phyloP scores from a whole-genome alignment of 2,797 vertebrate species.

The Spheniscus humboldti region DNA sequence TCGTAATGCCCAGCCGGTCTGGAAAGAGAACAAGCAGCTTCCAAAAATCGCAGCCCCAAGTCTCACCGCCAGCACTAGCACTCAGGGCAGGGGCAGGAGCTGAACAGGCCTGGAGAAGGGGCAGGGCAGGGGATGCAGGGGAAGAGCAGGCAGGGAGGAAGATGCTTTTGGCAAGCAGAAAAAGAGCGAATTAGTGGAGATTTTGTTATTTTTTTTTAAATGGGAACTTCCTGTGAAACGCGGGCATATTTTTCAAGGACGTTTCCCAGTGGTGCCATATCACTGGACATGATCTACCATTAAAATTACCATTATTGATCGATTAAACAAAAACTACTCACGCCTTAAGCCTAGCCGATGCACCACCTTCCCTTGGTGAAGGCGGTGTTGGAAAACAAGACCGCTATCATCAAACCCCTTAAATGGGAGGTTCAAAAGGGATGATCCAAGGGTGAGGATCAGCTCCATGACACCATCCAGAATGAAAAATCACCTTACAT shows the following conservation, averaged over 20 bases:
- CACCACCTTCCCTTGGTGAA: background rate
- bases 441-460: background rate
- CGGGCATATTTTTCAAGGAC: background rate
- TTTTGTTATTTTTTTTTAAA: background rate
- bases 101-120: background rate
- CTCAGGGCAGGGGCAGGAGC: background rate
- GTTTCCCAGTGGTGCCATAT: background rate
- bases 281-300: background rate
- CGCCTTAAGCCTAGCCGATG: background rate
- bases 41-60: background rate
- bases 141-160: background rate
- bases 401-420: background rate
- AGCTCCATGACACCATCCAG: constrained; percentile 9
- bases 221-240: background rate
- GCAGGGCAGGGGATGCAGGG: background rate
- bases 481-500: background rate
- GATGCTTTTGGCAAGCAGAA: background rate
- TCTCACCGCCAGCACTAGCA: background rate
- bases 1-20: background rate
- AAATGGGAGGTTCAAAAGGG: background rate
- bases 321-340: background rate
- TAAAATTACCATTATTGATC: background rate
- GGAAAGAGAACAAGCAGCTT: background rate
- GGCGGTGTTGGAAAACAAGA: background rate
- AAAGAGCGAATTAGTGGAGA: background rate